These are phyloP conservation scores for Morinoia aosen DNA, from an alignment of 2,888 invertebrate genomes.

Conservation along the genomic window DNA sequence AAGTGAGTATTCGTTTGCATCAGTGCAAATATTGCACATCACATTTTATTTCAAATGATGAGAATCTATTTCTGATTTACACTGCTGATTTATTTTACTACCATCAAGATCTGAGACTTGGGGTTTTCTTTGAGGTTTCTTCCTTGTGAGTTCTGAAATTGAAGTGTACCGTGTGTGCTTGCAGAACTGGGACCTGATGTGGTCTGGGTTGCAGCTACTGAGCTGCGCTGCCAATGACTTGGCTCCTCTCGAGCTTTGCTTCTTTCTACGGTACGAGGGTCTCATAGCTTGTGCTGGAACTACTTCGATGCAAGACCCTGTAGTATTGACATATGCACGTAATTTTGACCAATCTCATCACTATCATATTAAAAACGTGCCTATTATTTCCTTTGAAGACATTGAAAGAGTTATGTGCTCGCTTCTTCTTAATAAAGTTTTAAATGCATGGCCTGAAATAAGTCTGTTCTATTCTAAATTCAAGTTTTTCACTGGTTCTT, in stretches of 20 bases:
- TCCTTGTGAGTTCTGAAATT: background rate
- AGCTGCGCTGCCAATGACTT: background rate
- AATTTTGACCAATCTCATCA: too few species aligned
- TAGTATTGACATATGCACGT: too few species aligned
- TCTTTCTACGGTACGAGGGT: background rate
- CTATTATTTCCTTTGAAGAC: too few species aligned
- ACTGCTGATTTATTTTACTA: background rate
- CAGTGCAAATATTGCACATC: background rate
- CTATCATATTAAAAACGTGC: too few species aligned
- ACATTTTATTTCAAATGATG: background rate
- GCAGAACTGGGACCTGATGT: background rate
- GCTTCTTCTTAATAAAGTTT: too few species aligned
- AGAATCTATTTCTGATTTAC: background rate
- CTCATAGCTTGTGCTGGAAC: background rate
- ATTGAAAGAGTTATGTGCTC: too few species aligned
- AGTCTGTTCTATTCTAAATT: too few species aligned
- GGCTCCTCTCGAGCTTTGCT: background rate
- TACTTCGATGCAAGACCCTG: background rate
- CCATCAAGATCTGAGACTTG: slow-evolving; percentile 42
- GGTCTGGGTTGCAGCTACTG: background rate
- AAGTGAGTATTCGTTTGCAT: background rate
- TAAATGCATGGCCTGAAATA: too few species aligned
- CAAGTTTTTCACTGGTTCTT: too few species aligned
- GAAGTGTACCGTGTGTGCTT: background rate
- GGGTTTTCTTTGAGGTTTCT: background rate